Percentiles rank a stretch among this genome's conserved stretches.
Evolutionary conservation across 2,888 invertebrate genomes (phyloP).

Genomic region (Pogonocherus hispidulus): DNA sequence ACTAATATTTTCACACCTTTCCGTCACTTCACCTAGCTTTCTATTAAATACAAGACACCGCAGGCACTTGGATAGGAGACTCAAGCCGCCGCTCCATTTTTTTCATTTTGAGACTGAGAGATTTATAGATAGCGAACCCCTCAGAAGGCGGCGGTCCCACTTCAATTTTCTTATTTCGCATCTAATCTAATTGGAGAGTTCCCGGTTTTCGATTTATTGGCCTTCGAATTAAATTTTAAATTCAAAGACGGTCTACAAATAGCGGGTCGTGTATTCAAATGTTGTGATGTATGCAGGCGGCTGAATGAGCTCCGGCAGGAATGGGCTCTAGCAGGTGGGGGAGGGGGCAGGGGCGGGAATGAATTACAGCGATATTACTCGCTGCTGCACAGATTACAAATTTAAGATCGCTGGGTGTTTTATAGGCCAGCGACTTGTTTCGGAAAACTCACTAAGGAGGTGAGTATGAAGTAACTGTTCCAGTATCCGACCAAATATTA

Average conservation of each 20-base stretch:
- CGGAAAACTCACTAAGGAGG: too few species aligned
- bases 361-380: slow-evolving; percentile 53
- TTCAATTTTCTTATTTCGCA: slow-evolving; percentile 41
- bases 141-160: slow-evolving; percentile 23
- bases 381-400: slow-evolving; percentile 36
- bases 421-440: background rate
- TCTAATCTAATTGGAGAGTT: slow-evolving; percentile 56
- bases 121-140: slow-evolving; percentile 22
- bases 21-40: too few species aligned
- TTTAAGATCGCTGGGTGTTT: slow-evolving; percentile 19
- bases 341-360: slow-evolving; percentile 41
- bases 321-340: background rate
- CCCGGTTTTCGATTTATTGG: slow-evolving; percentile 58
- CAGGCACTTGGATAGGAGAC: too few species aligned
- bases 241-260: slow-evolving; percentile 54
- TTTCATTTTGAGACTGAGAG: slow-evolving; percentile 14
- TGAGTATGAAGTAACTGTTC: too few species aligned
- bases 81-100: background rate
- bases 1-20: too few species aligned
- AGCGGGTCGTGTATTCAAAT: slow-evolving; percentile 51
- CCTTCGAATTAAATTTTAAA: slow-evolving; percentile 60
- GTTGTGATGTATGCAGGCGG: slow-evolving; percentile 45
- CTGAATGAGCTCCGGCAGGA: slow-evolving; percentile 38
- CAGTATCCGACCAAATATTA: too few species aligned
- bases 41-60: too few species aligned